phyloP scores from a whole-genome alignment of 2,113 vertebrate genomes.

The Pelvicachromis taeniatus region DNA sequence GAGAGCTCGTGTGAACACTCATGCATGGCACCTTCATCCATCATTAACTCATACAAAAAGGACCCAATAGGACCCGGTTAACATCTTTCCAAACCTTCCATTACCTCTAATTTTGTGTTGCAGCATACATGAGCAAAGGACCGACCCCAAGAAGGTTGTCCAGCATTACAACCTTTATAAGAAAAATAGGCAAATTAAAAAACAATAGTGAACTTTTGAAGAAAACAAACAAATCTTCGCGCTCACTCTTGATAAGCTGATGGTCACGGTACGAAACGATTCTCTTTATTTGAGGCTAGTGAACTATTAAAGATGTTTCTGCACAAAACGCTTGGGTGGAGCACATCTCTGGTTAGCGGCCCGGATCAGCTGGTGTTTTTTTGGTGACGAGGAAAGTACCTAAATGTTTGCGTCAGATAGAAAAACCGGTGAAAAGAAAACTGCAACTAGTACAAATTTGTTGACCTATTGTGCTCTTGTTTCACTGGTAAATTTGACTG shows the following conservation, averaged over 20 bases:
- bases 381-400: slow-evolving; percentile 54
- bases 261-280: neutral
- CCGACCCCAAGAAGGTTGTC: neutral
- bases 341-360: slow-evolving; percentile 3
- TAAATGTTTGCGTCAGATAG: neutral
- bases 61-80: neutral
- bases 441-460: neutral
- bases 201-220: neutral
- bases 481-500: slow-evolving; percentile 27
- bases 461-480: neutral
- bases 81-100: neutral
- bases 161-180: neutral
- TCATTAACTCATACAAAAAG: neutral
- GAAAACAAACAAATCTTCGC: neutral
- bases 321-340: neutral
- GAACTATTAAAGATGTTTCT: neutral
- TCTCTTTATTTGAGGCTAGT: neutral
- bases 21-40: neutral
- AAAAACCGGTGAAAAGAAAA: neutral
- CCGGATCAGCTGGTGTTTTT: neutral
- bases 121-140: neutral
- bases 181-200: neutral
- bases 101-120: accelerated
- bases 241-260: neutral
- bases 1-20: neutral